Percentiles rank a stretch among this genome's conserved stretches.
phyloP scores from a whole-genome alignment of 64 coral and sea anemone species.

The Catalaphyllia jardinei region DNA sequence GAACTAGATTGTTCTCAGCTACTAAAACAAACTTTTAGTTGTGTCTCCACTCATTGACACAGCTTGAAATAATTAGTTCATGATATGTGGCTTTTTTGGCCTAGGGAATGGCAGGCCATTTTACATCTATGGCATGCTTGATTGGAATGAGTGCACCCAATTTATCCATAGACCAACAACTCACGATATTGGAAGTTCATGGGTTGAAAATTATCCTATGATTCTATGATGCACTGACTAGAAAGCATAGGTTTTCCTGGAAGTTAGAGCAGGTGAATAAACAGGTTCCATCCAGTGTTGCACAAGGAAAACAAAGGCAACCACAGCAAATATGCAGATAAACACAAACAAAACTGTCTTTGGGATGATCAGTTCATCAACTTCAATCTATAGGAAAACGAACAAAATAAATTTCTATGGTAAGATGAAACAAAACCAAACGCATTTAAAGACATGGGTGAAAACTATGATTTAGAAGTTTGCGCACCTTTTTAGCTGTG shows the following conservation, averaged over 20 bases:
- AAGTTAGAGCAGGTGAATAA: slow-evolving; percentile 82
- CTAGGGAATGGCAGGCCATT: neutral
- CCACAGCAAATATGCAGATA: slow-evolving; percentile 74
- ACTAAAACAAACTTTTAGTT: no score
- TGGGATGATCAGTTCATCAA: slow-evolving; percentile 82
- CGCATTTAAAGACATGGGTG: no score
- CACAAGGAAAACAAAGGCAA: slow-evolving; percentile 85
- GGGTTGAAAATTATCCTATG: neutral
- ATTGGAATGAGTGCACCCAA: neutral
- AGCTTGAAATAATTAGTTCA: neutral
- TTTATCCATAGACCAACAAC: neutral
- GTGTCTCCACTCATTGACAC: no score
- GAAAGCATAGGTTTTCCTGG: slow-evolving; percentile 86
- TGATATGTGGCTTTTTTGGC: neutral
- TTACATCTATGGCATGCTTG: no score
- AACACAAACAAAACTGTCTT: slow-evolving; percentile 82
- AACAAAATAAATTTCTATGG: neutral
- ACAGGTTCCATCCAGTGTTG: slow-evolving; percentile 94
- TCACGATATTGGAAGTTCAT: neutral
- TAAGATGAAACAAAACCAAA: neutral
- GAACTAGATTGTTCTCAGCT: no score
- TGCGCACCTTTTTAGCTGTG: slow-evolving; percentile 60
- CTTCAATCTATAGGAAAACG: slow-evolving; percentile 60
- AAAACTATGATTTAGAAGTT: no score
- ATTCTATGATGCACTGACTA: slow-evolving; percentile 4